A percentile compares a stretch with the other conserved stretches of the same genome.
Conservation (phyloP, 2,797 vertebrate genomes). For the Glyptemys insculpta region DNA sequence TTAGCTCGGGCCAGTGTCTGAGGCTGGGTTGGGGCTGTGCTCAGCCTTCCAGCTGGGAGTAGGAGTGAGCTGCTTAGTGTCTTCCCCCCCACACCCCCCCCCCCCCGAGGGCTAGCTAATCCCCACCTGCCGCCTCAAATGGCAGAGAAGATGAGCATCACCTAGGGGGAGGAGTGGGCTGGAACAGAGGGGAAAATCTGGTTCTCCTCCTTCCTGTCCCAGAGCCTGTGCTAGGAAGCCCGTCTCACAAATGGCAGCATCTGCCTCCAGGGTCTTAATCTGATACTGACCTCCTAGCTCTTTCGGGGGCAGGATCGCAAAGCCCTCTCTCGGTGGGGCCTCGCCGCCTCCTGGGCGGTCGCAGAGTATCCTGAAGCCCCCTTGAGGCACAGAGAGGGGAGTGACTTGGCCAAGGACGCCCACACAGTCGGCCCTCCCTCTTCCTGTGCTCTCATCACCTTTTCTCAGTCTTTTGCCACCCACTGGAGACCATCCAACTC, state of each 20-base stretch:
- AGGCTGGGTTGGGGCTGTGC: neutral
- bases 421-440: neutral
- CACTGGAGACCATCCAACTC: rapidly evolving
- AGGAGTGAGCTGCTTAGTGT: rapidly evolving
- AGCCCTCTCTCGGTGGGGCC: neutral
- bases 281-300: neutral
- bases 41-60: rapidly evolving
- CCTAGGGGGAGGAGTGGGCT: rapidly evolving
- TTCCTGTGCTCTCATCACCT: neutral
- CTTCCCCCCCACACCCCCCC: too few relatives aligned
- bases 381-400: neutral
- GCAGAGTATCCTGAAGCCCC: too few relatives aligned
- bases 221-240: neutral
- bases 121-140: rapidly evolving
- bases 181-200: rapidly evolving
- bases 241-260: constrained; percentile 1
- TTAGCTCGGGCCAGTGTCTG: neutral
- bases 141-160: rapidly evolving
- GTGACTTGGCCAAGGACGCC: neutral
- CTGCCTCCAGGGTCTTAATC: neutral
- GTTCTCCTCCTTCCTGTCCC: neutral
- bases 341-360: neutral
- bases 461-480: neutral
- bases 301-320: neutral
- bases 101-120: rapidly evolving